phyloP scores from a whole-genome alignment of 2,113 vertebrate species.

The Alouatta palliata region DNA sequence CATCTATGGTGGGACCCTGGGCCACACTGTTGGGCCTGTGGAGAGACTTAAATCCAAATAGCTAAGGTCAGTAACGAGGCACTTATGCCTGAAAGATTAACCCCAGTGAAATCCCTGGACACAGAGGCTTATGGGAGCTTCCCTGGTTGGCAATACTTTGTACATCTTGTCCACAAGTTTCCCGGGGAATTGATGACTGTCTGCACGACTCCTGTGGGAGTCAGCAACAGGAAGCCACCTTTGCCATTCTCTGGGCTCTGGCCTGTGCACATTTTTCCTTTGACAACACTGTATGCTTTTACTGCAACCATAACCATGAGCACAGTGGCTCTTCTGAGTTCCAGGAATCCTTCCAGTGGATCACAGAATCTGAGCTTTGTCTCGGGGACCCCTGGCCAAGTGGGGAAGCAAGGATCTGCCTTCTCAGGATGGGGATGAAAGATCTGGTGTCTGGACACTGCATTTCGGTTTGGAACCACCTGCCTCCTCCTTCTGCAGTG shows the following conservation, averaged over 20 bases:
- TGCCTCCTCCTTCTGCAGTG: too few species aligned
- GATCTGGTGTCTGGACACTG: background rate
- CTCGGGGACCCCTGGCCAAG: background rate
- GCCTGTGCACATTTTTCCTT: background rate
- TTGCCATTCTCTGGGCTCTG: background rate
- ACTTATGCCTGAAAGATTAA: too few species aligned
- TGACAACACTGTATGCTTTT: background rate
- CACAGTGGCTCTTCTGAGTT: background rate
- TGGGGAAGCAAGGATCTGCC: background rate
- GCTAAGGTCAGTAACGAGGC: background rate
- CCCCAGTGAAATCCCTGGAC: background rate
- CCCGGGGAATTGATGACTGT: background rate
- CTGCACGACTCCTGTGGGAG: rapidly evolving
- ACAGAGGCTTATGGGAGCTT: background rate
- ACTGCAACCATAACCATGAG: too few species aligned
- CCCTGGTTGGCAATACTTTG: background rate
- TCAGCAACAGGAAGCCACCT: background rate
- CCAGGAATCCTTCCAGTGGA: background rate
- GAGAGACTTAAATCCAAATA: background rate
- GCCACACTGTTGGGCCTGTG: background rate
- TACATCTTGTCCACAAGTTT: background rate
- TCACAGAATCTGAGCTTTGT: background rate
- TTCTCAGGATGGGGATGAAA: background rate
- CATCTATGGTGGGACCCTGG: background rate
- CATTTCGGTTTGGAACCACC: background rate